Percentiles rank a stretch among this genome's conserved stretches.
These are phyloP conservation scores for Elegia similella DNA, from an alignment of 2,888 invertebrate species.

Conservation along the genomic window DNA sequence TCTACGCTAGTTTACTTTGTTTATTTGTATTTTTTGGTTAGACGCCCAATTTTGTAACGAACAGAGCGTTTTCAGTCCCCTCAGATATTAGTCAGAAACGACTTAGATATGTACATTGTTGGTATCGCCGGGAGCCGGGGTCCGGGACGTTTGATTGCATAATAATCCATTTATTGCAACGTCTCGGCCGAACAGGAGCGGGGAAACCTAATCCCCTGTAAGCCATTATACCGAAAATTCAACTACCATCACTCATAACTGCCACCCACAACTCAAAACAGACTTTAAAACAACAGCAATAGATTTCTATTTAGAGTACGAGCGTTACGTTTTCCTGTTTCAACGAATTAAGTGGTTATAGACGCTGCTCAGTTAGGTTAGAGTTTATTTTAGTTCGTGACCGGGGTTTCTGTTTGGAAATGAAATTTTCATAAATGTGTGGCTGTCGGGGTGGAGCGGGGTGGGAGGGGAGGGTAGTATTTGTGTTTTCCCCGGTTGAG, in stretches of 20 bases:
- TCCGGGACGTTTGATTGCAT: slow-evolving; percentile 58
- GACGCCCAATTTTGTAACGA: no score
- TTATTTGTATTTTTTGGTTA: no score
- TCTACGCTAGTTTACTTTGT: no score
- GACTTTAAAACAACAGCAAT: slow-evolving; percentile 46
- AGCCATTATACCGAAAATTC: slow-evolving; percentile 74
- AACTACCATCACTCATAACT: slow-evolving; percentile 61
- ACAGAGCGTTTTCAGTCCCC: no score
- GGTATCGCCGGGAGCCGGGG: slow-evolving; percentile 21
- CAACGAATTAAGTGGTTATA: slow-evolving; percentile 61
- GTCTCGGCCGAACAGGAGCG: slow-evolving; percentile 56
- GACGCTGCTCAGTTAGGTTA: slow-evolving; percentile 60
- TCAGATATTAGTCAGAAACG: no score
- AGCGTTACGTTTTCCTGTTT: slow-evolving; percentile 45
- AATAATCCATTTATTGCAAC: slow-evolving; percentile 72
- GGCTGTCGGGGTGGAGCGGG: slow-evolving; percentile 31
- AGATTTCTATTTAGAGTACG: slow-evolving; percentile 54
- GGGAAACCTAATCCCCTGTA: slow-evolving; percentile 76
- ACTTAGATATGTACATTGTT: background rate
- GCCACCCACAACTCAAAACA: slow-evolving; percentile 34
- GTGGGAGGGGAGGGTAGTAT: slow-evolving; percentile 43
- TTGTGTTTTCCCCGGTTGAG: slow-evolving; percentile 67
- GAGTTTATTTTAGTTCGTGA: slow-evolving; percentile 65
- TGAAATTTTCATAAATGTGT: slow-evolving; percentile 78
- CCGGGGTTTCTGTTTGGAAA: slow-evolving; percentile 60